Conservation (phyloP, 2,113 vertebrate species). For the Toxotes jaculatrix region DNA sequence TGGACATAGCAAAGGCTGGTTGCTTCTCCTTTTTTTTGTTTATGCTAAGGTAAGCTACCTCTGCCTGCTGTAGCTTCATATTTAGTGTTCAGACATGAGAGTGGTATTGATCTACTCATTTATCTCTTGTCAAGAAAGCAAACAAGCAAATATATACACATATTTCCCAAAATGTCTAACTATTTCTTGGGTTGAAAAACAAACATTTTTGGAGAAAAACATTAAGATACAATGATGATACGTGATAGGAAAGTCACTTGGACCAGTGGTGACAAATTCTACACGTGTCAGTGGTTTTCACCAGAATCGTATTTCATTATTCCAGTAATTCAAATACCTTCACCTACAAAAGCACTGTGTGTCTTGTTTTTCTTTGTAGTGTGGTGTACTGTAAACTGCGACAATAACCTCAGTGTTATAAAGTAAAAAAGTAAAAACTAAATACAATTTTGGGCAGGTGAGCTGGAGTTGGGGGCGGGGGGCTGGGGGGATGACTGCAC, state of each 20-base stretch:
- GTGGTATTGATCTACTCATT: neutral
- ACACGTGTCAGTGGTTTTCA: neutral
- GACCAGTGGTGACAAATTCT: neutral
- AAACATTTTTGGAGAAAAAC: neutral
- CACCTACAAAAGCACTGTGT: too few relatives aligned
- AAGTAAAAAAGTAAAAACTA: conserved; percentile 45
- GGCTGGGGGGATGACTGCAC: conserved; percentile 57
- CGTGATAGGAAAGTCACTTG: neutral
- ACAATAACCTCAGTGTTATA: conserved; percentile 50
- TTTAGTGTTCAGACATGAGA: neutral
- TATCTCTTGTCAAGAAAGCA: neutral
- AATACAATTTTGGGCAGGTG: conserved; percentile 52
- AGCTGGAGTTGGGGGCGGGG: conserved; percentile 24
- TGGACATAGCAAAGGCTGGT: neutral
- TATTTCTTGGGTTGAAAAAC: neutral
- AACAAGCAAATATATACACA: neutral
- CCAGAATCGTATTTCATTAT: neutral
- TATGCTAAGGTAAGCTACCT: neutral
- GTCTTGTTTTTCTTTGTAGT: conserved; percentile 20
- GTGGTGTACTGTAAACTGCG: neutral
- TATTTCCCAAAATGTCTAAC: neutral
- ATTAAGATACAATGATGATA: neutral
- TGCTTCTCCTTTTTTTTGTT: neutral
- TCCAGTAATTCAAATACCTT: neutral
- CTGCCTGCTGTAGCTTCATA: neutral